Percentiles rank a stretch among this genome's conserved stretches.
Evolutionary conservation across 2,797 vertebrate genomes (phyloP).

Genomic region (Myotis findleyi): DNA sequence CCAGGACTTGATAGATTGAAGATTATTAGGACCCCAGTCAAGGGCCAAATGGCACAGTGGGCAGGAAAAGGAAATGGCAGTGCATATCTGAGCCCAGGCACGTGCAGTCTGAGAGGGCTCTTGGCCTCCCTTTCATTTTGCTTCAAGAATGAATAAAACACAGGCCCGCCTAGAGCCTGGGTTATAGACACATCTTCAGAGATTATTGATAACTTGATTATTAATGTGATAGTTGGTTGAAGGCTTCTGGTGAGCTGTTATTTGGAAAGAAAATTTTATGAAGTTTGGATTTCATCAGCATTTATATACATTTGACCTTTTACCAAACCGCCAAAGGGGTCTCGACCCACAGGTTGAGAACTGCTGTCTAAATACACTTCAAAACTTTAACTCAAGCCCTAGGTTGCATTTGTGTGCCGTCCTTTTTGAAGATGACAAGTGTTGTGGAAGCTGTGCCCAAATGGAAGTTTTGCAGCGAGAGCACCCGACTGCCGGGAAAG

Average conservation of each 20-base stretch:
- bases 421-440: constrained; percentile 56
- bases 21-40: constrained; percentile 84
- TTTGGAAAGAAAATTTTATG: background rate
- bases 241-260: background rate
- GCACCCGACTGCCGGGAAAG: no score
- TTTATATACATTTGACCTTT: background rate
- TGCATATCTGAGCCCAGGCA: constrained; percentile 65
- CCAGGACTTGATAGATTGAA: constrained; percentile 85
- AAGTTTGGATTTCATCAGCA: background rate
- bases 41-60: constrained; percentile 85
- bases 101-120: background rate
- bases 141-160: background rate
- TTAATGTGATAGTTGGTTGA: background rate
- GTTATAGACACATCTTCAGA: background rate
- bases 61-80: constrained; percentile 82
- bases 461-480: background rate
- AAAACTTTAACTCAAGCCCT: background rate
- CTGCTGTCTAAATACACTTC: background rate
- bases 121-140: background rate
- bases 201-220: background rate
- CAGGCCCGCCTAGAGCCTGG: background rate
- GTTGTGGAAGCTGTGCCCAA: background rate
- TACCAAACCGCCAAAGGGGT: background rate
- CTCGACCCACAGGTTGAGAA: no score
- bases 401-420: background rate